Evolutionary conservation across 2,797 vertebrate genomes (phyloP).

Genomic region (Paedocypris micromegethes): DNA sequence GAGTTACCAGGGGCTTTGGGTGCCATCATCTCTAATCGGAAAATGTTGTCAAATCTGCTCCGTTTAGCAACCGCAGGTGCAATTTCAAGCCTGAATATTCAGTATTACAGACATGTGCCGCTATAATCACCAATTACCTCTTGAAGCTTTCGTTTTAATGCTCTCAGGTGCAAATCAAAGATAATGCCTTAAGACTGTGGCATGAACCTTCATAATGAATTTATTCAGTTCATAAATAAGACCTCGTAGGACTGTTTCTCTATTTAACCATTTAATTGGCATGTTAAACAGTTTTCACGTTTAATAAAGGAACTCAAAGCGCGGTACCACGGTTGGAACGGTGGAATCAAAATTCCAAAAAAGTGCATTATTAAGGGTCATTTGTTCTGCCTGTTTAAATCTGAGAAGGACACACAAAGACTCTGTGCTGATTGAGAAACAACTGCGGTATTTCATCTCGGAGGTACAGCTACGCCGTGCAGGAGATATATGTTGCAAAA

Average conservation of each 20-base stretch:
- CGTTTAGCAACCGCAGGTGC: constrained; percentile 8
- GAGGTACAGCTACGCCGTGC: not conserved
- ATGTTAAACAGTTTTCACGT: not conserved
- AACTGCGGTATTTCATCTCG: constrained; percentile 14
- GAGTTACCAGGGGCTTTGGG: constrained; percentile 18
- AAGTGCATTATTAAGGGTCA: not conserved
- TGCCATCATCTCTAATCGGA: constrained; percentile 17
- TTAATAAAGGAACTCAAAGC: not conserved
- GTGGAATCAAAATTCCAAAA: not conserved
- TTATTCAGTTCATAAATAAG: constrained; percentile 20
- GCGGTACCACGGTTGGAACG: not conserved
- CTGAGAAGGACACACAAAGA: constrained; percentile 8
- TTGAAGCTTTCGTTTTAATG: constrained; percentile 20
- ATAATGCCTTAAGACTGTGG: constrained; percentile 27
- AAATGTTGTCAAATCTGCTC: not conserved
- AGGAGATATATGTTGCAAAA: constrained; percentile 13
- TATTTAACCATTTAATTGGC: constrained; percentile 25
- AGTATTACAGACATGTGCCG: constrained; percentile 15
- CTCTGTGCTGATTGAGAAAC: constrained; percentile 4
- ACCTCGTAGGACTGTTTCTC: constrained; percentile 11
- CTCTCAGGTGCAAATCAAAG: constrained; percentile 17
- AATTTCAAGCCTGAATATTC: constrained; percentile 25
- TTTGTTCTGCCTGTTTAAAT: constrained; percentile 1
- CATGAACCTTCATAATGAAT: constrained; percentile 18
- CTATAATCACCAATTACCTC: constrained; percentile 22